Base-by-base conservation (phyloP, 1,140 invertebrate species). In the Temnothorax longispinosus region DNA sequence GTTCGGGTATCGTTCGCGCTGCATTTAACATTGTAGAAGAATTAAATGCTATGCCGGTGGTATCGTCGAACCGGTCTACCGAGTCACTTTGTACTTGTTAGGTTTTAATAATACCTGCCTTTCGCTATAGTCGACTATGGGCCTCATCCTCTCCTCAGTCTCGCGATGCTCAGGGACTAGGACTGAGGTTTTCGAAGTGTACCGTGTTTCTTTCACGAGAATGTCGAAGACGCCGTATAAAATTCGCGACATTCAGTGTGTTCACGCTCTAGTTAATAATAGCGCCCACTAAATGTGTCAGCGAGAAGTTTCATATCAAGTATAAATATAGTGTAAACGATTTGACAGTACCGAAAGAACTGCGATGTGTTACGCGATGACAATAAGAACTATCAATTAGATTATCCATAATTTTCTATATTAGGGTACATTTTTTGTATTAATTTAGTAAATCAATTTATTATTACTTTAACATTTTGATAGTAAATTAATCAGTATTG, bases 41-140 rank as follows among this genome's bases (percentile, higher is more conserved):
- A 90, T 91, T 90, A 88, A 91, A 91, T 72, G 89, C 89, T 86
- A 88, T 90, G 89, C 89, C 76, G 87, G 89, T 91, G 89, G 89
- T 87, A 90, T 80, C 86, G 89, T 77, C 89, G 89, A 91, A 91
- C 89, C 90, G 89, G 90, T 91, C 89, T 90, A 88, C 89, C 90
- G 69, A 87, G 72, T 91, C 90, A 88, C 89, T 91, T 91, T 91
- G 89, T 91, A 87, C 90, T 91, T 91, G 86, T 91, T 92, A 90
- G 88, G 90, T 89, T 91, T 92, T 91, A 92, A 92, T 91, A 89
- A 91, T 91, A 91, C 90, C 90, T 91, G 89, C 89, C 65, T 80
- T 62, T 84, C 80, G 80, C 80, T 75, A 54, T 58, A 74, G 67
- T 82, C 87, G 65, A 60, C 89, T 60, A 86, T 64, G 80, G 65